These are phyloP conservation scores for Eilema depressum DNA, from an alignment of 2,888 invertebrate species.

Conservation along the genomic window DNA sequence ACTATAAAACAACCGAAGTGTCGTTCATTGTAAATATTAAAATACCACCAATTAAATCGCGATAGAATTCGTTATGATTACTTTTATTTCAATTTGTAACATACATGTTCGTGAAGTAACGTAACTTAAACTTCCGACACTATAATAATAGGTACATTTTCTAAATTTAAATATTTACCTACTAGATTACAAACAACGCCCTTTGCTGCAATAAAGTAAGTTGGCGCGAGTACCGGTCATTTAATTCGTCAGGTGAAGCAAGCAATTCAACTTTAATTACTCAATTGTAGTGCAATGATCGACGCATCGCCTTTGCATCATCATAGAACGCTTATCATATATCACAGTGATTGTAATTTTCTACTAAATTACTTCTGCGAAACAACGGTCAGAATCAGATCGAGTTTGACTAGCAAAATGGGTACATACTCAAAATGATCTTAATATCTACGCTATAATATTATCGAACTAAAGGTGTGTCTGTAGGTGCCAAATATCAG, in stretches of 20 bases:
- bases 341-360: neutral
- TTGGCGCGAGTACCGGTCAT: neutral
- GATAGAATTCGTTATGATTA: too few relatives aligned
- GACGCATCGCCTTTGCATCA: slow-evolving; percentile 13
- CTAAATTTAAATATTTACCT: neutral
- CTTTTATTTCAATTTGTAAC: too few relatives aligned
- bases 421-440: too few relatives aligned
- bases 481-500: too few relatives aligned
- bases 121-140: neutral
- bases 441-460: too few relatives aligned
- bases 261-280: neutral
- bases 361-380: neutral
- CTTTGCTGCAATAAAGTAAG: neutral
- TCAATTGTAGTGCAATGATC: slow-evolving; percentile 5
- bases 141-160: neutral
- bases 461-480: too few relatives aligned
- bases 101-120: too few relatives aligned
- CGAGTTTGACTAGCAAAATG: too few relatives aligned
- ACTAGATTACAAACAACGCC: neutral
- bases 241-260: slow-evolving; percentile 6
- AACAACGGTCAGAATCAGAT: too few relatives aligned
- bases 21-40: too few relatives aligned
- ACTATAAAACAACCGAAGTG: too few relatives aligned
- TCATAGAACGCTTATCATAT: neutral
- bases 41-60: too few relatives aligned